Evolutionary conservation across 2,888 invertebrate genomes (phyloP), one percentile per base, ranked within the genome.

Genomic region (Epistrophe eligans): DNA sequence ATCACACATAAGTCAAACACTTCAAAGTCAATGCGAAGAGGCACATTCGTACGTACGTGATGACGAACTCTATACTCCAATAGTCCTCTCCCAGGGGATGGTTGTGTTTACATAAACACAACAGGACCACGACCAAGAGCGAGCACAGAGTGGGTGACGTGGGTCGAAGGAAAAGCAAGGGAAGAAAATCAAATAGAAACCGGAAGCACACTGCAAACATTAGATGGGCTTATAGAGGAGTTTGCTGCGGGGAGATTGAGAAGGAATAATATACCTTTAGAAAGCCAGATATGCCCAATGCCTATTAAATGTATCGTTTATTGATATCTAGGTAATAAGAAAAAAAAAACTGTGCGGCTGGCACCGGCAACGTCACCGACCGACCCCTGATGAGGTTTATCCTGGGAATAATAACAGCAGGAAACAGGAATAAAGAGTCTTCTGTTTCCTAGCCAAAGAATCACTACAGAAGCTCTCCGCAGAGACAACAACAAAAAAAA

Each of bases 291-390:
- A 77, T 84, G 72, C 84, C 81, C 67, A 72, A 79, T 84, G 77
- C 77, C 88, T 88, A 88, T 89, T 89, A 88, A 88, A 88, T 81
- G 88, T 88, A 89, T 89, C 85, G 88, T 81, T 89, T 88, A 89
- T 89, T 89, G 89, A 89, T 85, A 88, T 88, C 84, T 79, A 32
- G 32, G 6, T 32, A 55, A n/a, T 62, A 43, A 43, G 71, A 66
- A 60, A 72, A 62, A 64, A 66, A 64, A 66, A 79, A 48, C 48
- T 76, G 13, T 11, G 35, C 28, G 66, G 5, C 17, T 50, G 67
- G 35, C 50, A 50, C 13, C 3, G 38, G 11, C 60, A 2, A 15
- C 17, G 45, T 45, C 15, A 32, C 4, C 1, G 15, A 15, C 58
- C 66, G 83, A 88, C 83, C 88, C 88, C 88, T 79, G 80, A 89